These are phyloP conservation scores for Phocoena phocoena DNA, from an alignment of 2,113 vertebrate species.

Conservation along the genomic window DNA sequence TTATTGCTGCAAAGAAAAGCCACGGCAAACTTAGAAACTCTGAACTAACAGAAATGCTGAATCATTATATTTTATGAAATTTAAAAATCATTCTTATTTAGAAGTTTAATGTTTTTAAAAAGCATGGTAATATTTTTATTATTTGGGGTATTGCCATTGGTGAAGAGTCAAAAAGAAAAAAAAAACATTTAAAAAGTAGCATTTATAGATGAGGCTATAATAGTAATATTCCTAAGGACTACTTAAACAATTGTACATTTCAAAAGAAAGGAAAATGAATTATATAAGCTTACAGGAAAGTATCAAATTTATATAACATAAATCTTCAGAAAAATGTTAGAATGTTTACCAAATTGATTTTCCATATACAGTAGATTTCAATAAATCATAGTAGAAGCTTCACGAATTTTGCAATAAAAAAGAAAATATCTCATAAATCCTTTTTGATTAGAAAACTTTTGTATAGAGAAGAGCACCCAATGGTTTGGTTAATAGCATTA, in stretches of 20 bases:
- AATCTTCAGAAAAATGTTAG: not conserved
- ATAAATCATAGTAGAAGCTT: not conserved
- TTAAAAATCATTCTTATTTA: not conserved
- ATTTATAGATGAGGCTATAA: constrained; percentile 18
- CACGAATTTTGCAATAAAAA: not conserved
- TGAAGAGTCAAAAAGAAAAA: not conserved
- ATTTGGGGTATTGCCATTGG: not conserved
- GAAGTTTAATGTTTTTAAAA: not conserved
- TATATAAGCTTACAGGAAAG: not conserved
- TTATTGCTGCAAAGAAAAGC: constrained; percentile 15
- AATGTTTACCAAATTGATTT: not conserved
- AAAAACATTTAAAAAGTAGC: not conserved
- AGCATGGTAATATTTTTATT: not conserved
- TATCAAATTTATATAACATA: not conserved
- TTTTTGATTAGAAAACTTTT: not conserved
- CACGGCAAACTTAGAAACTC: not conserved
- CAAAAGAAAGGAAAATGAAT: not conserved
- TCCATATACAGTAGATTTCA: not conserved
- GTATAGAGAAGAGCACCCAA: not conserved
- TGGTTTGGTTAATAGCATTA: not conserved
- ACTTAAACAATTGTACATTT: not conserved
- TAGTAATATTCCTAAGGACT: not conserved
- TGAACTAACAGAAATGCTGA: not conserved
- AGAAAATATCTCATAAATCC: not conserved
- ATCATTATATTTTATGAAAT: not conserved